phyloP scores from a whole-genome alignment of 64 coral and sea anemone species.

The Montipora sp. region DNA sequence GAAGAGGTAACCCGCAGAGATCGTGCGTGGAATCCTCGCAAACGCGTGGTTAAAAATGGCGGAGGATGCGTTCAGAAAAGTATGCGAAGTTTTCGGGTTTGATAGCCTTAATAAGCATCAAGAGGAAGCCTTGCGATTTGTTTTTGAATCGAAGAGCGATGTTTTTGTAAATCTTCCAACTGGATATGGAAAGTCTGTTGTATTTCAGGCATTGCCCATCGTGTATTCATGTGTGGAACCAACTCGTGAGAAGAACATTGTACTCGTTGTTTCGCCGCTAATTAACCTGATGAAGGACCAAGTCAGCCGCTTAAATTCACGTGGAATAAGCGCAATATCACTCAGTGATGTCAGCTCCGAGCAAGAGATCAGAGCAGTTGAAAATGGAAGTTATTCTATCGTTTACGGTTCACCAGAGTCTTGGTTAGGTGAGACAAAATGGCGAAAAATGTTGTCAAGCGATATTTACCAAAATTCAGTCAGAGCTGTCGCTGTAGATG shows the following conservation, averaged over 20 bases:
- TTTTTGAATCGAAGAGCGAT: neutral
- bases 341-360: neutral
- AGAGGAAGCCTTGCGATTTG: neutral
- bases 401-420: slow-evolving; percentile 64
- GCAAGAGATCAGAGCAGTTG: neutral
- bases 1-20: neutral
- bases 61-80: neutral
- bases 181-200: too few species aligned
- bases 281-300: neutral
- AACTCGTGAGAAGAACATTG: neutral
- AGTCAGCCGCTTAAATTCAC: neutral
- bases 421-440: slow-evolving; percentile 31
- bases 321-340: neutral
- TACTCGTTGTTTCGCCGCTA: neutral
- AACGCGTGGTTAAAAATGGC: neutral
- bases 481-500: slow-evolving; percentile 58
- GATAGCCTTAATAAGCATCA: neutral
- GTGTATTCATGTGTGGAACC: neutral
- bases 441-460: slow-evolving; percentile 50
- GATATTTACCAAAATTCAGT: slow-evolving; percentile 35
- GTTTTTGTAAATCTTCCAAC: neutral
- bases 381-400: slow-evolving; percentile 2
- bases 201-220: too few species aligned
- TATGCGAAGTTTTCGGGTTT: neutral
- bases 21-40: neutral